Evolutionary conservation across 2,113 vertebrate species (phyloP), one percentile per base, ranked within the genome.

Genomic region (Macaca mulatta): DNA sequence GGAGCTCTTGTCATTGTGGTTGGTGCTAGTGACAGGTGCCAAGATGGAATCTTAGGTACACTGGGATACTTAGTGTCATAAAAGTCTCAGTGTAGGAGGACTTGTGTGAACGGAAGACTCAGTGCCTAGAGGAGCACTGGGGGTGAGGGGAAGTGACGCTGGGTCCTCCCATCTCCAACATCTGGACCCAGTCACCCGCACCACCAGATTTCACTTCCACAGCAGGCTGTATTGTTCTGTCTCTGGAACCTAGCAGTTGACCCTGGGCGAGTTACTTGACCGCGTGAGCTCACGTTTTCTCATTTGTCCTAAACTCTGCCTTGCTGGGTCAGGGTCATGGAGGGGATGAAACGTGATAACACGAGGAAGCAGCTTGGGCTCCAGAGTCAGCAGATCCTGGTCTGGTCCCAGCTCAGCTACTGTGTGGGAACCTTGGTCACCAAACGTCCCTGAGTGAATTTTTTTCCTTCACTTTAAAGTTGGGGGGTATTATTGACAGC

Each of bases 221-320:
- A 45, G 52, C 18, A 64, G 45, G 7, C 45, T 94, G 18, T 55
- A 72, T 90, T 97, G 40, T 93, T 94, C 61, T 91, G 12, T 48
- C 43, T 95, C 50, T 93, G 40, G 74, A 77, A 89, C 83, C 59
- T 70, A n/a, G 83, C 85, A 4, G 85, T 43, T 82, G 86, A 93
- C 67, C 70, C 64, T 77, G 4, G 17, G 78, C 55, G 52, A 59
- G 84, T 97, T 59, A 57, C 50, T 50, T 96, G 87, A 77, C 20
- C 38, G 87, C 10, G 0, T 94, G 72, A 95, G 67, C 80, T 95
- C 70, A 93, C 45, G 64, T 81, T 95, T 97, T 97, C 91, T 89
- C 57, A 74, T 94, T 97, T 97, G 93, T 94, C 64, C 38, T 94
- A 55, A 88, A 20, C 38, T 80, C 43, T 87, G 75, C 48, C 70